phyloP scores from a whole-genome alignment of 2,113 vertebrate genomes.

The Engystomops pustulosus region DNA sequence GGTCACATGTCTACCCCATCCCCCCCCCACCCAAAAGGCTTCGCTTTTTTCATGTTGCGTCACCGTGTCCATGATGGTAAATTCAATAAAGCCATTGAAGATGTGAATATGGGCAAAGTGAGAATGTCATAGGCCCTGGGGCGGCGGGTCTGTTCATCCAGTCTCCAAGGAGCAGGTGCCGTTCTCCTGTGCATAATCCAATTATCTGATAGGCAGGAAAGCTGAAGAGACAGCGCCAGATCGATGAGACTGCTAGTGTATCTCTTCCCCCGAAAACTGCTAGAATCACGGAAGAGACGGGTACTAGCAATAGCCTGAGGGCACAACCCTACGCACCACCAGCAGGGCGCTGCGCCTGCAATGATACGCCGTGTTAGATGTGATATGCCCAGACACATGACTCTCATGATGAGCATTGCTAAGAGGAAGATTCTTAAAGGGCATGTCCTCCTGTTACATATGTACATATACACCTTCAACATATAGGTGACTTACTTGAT shows the following conservation, averaged over 20 bases:
- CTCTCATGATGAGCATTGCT: no score
- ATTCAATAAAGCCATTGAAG: conserved; percentile 67
- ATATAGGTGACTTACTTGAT: no score
- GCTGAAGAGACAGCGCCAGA: conserved; percentile 60
- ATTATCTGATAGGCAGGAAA: conserved; percentile 66
- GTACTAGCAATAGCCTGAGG: not conserved
- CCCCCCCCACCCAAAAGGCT: conserved; percentile 29
- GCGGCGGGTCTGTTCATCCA: conserved; percentile 58
- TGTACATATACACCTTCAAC: no score
- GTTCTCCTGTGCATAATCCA: conserved; percentile 63
- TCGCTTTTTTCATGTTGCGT: not conserved
- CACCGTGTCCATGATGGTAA: conserved; percentile 64
- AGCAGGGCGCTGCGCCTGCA: not conserved
- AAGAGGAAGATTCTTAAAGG: not conserved
- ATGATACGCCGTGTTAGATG: not conserved
- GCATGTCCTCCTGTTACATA: no score
- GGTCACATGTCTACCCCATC: not conserved
- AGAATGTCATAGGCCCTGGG: conserved; percentile 69
- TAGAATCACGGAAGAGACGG: conserved; percentile 28
- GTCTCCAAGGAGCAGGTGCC: conserved; percentile 60
- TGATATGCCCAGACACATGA: not conserved
- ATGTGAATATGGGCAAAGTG: conserved; percentile 6
- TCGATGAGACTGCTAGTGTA: conserved; percentile 52
- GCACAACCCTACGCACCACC: not conserved
- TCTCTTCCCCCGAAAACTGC: conserved; percentile 58